phyloP scores from a whole-genome alignment of 2,113 vertebrate genomes.

The Ceyx melanurus region DNA sequence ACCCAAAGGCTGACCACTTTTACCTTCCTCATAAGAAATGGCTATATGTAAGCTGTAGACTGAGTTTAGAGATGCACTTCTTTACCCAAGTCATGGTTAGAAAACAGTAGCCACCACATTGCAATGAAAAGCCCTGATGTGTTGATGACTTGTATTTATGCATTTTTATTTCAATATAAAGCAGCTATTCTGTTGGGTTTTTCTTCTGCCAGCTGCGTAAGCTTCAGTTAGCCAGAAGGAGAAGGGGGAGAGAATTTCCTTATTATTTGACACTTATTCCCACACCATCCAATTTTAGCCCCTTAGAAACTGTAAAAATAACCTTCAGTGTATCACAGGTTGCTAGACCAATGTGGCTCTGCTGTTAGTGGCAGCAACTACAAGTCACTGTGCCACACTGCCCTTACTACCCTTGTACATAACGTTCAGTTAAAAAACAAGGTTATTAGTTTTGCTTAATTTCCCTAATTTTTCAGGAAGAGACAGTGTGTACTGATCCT shows the following conservation, averaged over 20 bases:
- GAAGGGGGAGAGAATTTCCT: background rate
- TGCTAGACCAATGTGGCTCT: background rate
- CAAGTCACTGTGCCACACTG: background rate
- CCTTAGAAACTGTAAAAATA: background rate
- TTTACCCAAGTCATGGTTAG: background rate
- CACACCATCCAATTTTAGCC: background rate
- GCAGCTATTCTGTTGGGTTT: background rate
- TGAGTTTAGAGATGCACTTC: background rate
- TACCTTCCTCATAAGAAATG: background rate
- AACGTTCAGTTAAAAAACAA: background rate
- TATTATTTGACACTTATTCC: background rate
- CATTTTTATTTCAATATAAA: background rate
- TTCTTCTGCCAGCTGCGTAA: background rate
- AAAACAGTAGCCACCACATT: background rate
- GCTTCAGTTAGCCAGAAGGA: background rate
- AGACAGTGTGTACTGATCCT: background rate
- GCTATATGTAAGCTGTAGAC: background rate
- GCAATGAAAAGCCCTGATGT: background rate
- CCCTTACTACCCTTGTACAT: background rate
- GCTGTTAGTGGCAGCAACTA: background rate
- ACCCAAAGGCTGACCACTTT: background rate
- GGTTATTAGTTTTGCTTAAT: background rate
- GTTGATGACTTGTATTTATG: background rate
- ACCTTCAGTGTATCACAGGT: background rate
- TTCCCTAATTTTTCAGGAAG: background rate